phyloP scores from a whole-genome alignment of 2,797 vertebrate genomes.

The Spinibarbus caldwelli region DNA sequence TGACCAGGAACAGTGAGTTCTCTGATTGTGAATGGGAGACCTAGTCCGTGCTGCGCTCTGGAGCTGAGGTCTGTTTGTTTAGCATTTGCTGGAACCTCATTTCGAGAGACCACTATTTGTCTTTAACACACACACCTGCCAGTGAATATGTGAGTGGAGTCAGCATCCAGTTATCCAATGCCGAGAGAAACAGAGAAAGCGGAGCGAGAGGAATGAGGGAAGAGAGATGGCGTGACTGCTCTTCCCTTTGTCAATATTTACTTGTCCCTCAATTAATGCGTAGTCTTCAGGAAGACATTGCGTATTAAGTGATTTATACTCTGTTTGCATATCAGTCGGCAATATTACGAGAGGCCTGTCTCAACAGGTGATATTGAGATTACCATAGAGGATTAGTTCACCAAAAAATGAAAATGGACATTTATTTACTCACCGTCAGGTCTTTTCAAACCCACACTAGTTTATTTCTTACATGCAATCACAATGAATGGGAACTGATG shows the following conservation, averaged over 20 bases:
- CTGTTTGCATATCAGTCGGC: constrained; percentile 13
- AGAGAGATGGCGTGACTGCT: constrained; percentile 38
- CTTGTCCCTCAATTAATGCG: constrained; percentile 43
- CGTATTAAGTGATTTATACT: constrained; percentile 26
- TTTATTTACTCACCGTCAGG: not conserved
- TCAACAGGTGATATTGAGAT: constrained; percentile 29
- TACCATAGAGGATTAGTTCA: not conserved
- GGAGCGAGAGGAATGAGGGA: not conserved
- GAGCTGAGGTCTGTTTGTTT: constrained; percentile 53
- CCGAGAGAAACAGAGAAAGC: constrained; percentile 31
- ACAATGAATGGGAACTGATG: not conserved
- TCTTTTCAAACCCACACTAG: not conserved
- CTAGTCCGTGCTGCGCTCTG: not conserved
- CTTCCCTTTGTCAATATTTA: constrained; percentile 55
- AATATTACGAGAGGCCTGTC: constrained; percentile 26
- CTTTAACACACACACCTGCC: constrained; percentile 62
- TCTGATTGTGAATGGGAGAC: not conserved
- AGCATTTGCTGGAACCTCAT: constrained; percentile 48
- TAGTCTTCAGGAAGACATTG: constrained; percentile 39
- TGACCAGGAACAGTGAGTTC: not conserved
- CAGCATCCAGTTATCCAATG: constrained; percentile 42
- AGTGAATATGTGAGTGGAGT: constrained; percentile 25
- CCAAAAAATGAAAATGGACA: not conserved
- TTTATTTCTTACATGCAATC: not conserved
- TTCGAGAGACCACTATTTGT: constrained; percentile 54